Percentiles rank a stretch among this genome's conserved stretches.
phyloP scores from a whole-genome alignment of 2,113 vertebrate genomes.

The Aspiorhynchus laticeps region DNA sequence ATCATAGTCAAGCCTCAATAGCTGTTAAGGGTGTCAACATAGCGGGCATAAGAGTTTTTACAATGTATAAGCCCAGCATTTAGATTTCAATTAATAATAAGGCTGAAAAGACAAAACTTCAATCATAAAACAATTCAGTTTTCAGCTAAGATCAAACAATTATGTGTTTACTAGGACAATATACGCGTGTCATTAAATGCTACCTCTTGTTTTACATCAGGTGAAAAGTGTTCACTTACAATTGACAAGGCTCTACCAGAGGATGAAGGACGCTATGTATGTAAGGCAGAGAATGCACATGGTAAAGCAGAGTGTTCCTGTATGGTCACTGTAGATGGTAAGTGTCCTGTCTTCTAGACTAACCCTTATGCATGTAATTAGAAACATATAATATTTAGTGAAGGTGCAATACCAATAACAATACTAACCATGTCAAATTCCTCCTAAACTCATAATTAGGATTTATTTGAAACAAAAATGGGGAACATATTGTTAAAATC shows the following conservation, averaged over 20 bases:
- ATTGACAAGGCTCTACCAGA: slow-evolving; percentile 91
- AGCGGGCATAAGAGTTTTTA: slow-evolving; percentile 42
- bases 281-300: slow-evolving; percentile 81
- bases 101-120: not conserved
- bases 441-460: not conserved
- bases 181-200: not conserved
- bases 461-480: not conserved
- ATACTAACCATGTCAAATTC: not conserved
- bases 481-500: not conserved
- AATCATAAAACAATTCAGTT: not conserved
- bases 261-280: slow-evolving; percentile 89
- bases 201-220: slow-evolving; percentile 66
- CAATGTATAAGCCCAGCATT: slow-evolving; percentile 19
- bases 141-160: not conserved
- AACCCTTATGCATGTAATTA: not conserved
- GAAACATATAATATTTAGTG: not conserved
- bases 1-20: not conserved
- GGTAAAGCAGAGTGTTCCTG: slow-evolving; percentile 86
- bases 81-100: not conserved
- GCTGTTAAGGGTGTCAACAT: not conserved
- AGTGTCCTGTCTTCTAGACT: slow-evolving; percentile 55
- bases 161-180: not conserved
- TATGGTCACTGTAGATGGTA: slow-evolving; percentile 90
- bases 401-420: not conserved
- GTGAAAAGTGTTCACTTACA: slow-evolving; percentile 84